A percentile compares a stretch with the other conserved stretches of the same genome.
These are phyloP conservation scores for Furnarius figulus DNA, from an alignment of 2,113 vertebrate genomes.

Conservation along the genomic window DNA sequence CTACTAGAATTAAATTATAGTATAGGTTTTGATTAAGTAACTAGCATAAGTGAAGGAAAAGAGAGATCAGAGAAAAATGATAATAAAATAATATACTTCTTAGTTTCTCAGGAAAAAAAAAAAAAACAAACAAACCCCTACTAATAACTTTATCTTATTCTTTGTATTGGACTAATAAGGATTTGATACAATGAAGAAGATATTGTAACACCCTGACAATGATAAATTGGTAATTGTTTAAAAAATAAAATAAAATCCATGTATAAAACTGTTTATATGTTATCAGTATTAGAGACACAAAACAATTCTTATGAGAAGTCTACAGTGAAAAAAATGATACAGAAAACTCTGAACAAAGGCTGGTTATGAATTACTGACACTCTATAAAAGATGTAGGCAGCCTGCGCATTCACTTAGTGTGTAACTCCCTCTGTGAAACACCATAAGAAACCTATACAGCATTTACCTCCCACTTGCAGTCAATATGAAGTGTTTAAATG, in stretches of 20 bases:
- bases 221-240: background rate
- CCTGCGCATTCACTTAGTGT: background rate
- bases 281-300: background rate
- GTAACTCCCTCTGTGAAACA: background rate
- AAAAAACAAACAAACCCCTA: too few species aligned
- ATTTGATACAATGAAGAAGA: background rate
- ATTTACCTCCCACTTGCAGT: background rate
- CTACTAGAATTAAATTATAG: background rate
- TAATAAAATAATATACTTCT: background rate
- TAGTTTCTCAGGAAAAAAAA: accelerated
- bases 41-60: background rate
- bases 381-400: background rate
- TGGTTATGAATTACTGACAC: background rate
- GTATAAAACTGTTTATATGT: background rate
- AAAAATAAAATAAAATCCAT: background rate
- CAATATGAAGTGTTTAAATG: conserved; percentile 4
- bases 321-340: background rate
- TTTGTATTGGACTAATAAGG: background rate
- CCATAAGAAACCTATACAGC: background rate
- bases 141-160: background rate
- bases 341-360: background rate
- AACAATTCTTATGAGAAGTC: background rate
- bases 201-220: background rate
- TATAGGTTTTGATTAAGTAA: background rate
- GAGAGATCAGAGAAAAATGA: background rate